Percentiles rank a stretch among this genome's conserved stretches.
These are phyloP conservation scores for Indicator indicator DNA, from an alignment of 2,113 vertebrate genomes.

Conservation along the genomic window DNA sequence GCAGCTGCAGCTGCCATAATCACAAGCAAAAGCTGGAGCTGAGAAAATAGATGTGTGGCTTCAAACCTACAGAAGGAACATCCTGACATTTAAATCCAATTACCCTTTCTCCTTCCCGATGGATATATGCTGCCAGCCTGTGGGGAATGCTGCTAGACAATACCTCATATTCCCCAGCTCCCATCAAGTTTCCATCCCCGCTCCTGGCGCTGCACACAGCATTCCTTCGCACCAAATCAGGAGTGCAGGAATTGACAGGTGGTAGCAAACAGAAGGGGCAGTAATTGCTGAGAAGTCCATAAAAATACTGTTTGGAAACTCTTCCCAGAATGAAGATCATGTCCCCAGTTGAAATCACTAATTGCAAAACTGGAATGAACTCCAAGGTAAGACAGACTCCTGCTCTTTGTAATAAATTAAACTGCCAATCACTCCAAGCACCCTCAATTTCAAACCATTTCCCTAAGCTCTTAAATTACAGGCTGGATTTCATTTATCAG, in stretches of 20 bases:
- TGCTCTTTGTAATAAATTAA: slow-evolving; percentile 78
- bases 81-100: slow-evolving; percentile 88
- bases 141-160: slow-evolving; percentile 67
- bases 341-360: slow-evolving; percentile 65
- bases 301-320: slow-evolving; percentile 25
- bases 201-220: not conserved
- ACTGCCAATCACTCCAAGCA: slow-evolving; percentile 75
- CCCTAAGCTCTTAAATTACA: slow-evolving; percentile 80
- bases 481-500: slow-evolving; percentile 81
- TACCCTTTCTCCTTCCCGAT: slow-evolving; percentile 78
- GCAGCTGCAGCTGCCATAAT: slow-evolving; percentile 69
- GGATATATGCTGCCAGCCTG: slow-evolving; percentile 68
- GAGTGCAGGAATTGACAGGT: not conserved
- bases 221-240: not conserved
- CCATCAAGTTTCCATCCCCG: slow-evolving; percentile 11
- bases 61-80: slow-evolving; percentile 68
- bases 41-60: slow-evolving; percentile 74
- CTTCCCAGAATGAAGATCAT: not conserved
- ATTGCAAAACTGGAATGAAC: slow-evolving; percentile 66
- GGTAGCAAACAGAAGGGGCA: not conserved
- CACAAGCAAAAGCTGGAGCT: slow-evolving; percentile 56
- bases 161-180: slow-evolving; percentile 44
- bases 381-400: slow-evolving; percentile 54
- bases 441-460: slow-evolving; percentile 75
- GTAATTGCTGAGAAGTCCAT: not conserved